These are phyloP conservation scores for Melanargia galathea DNA, from an alignment of 2,888 invertebrate genomes.

Conservation along the genomic window DNA sequence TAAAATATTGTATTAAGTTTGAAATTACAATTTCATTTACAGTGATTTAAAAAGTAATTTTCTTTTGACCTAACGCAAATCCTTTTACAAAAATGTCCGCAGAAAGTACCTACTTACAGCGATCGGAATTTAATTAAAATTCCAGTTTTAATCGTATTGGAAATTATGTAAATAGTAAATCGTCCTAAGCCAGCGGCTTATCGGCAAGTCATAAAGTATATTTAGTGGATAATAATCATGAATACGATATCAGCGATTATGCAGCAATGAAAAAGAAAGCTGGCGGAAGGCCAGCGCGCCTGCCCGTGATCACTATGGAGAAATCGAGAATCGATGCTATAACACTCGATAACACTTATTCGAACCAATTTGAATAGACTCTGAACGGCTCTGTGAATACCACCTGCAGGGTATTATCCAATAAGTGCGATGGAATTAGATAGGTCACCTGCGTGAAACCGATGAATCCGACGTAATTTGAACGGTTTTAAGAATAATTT, in stretches of 20 bases:
- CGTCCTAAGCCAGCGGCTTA: slow-evolving; percentile 13
- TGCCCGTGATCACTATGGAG: slow-evolving; percentile 50
- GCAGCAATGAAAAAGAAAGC: slow-evolving; percentile 56
- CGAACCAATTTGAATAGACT: slow-evolving; percentile 68
- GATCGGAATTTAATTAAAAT: background rate
- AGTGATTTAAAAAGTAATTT: too few species aligned
- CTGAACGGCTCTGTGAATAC: slow-evolving; percentile 40
- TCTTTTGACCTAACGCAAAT: too few species aligned
- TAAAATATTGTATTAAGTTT: too few species aligned
- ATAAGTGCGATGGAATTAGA: slow-evolving; percentile 13
- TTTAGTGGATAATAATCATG: slow-evolving; percentile 51
- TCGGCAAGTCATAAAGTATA: slow-evolving; percentile 23
- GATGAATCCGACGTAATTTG: background rate
- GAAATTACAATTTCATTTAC: too few species aligned
- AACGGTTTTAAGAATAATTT: background rate
- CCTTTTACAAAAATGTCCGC: too few species aligned
- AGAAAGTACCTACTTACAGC: background rate
- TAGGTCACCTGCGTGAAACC: background rate
- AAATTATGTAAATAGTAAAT: slow-evolving; percentile 8
- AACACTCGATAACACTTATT: slow-evolving; percentile 75
- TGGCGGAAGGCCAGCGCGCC: slow-evolving; percentile 57
- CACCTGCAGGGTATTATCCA: slow-evolving; percentile 37
- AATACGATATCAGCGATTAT: slow-evolving; percentile 53
- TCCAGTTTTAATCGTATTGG: background rate
- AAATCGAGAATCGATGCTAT: slow-evolving; percentile 65